Conservation (phyloP, 2,797 vertebrate species). For the Margarornis squamiger region DNA sequence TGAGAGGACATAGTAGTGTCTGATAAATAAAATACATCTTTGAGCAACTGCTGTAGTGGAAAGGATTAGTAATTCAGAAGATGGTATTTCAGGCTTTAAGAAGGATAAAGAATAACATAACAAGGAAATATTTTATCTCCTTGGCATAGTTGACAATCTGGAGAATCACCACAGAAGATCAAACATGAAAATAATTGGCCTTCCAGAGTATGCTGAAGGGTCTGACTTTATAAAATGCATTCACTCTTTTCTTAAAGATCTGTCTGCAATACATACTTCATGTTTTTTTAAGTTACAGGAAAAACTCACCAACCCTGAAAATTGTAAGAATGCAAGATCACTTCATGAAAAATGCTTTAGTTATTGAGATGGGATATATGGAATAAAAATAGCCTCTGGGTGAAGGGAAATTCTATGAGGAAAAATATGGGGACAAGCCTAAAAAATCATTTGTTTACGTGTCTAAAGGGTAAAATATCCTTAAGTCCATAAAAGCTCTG, state of each 20-base stretch:
- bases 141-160: neutral
- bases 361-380: neutral
- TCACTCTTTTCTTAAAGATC: slow-evolving; percentile 10
- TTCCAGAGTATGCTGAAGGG: neutral
- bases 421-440: neutral
- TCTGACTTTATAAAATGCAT: slow-evolving; percentile 7
- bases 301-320: neutral
- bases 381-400: neutral
- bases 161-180: slow-evolving; percentile 3
- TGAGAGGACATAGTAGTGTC: neutral
- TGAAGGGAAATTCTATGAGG: neutral
- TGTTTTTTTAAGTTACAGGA: slow-evolving; percentile 1
- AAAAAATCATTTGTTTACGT: neutral
- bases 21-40: neutral
- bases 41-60: neutral
- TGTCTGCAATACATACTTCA: neutral
- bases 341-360: neutral
- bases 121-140: slow-evolving; percentile 22
- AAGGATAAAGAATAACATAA: slow-evolving; percentile 21
- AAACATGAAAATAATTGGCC: slow-evolving; percentile 37
- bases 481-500: neutral
- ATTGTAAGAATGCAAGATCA: neutral
- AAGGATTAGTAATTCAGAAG: slow-evolving; percentile 19
- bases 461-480: neutral
- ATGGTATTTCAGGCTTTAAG: slow-evolving; percentile 5